Evolutionary conservation across 2,797 vertebrate species (phyloP).

Genomic region (Pseudochirops cupreus): DNA sequence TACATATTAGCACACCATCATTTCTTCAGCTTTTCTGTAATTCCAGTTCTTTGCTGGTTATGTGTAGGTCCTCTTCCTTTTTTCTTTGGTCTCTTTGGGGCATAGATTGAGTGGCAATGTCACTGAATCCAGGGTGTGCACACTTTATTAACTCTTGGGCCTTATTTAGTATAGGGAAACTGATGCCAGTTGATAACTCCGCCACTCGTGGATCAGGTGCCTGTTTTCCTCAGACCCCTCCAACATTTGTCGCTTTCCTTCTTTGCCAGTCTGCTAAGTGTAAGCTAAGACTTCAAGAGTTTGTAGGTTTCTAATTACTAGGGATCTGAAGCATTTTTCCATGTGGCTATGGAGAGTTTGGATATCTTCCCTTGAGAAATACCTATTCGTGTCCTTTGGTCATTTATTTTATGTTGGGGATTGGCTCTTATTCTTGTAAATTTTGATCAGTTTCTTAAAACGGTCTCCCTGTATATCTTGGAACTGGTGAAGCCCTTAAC

Average conservation of each 20-base stretch:
- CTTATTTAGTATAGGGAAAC: background rate
- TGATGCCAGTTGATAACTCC: background rate
- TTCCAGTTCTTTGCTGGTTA: background rate
- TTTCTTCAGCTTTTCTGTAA: background rate
- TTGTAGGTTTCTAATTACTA: background rate
- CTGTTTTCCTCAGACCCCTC: background rate
- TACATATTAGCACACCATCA: background rate
- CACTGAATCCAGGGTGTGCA: background rate
- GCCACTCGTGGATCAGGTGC: background rate
- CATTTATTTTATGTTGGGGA: background rate
- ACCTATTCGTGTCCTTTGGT: background rate
- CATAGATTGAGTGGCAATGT: background rate
- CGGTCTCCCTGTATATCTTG: background rate
- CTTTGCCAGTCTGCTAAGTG: background rate
- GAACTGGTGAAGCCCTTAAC: background rate
- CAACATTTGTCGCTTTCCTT: background rate
- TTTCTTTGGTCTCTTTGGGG: background rate
- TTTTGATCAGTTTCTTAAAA: background rate
- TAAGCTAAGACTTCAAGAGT: background rate
- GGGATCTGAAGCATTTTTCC: background rate
- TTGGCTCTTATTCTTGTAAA: background rate
- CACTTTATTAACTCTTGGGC: background rate
- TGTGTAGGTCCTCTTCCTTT: background rate
- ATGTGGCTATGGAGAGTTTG: background rate
- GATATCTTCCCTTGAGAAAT: background rate